Evolutionary conservation across 2,113 vertebrate genomes (phyloP), one percentile per base, ranked within the genome.

Genomic region (Bubo blakistoni): DNA sequence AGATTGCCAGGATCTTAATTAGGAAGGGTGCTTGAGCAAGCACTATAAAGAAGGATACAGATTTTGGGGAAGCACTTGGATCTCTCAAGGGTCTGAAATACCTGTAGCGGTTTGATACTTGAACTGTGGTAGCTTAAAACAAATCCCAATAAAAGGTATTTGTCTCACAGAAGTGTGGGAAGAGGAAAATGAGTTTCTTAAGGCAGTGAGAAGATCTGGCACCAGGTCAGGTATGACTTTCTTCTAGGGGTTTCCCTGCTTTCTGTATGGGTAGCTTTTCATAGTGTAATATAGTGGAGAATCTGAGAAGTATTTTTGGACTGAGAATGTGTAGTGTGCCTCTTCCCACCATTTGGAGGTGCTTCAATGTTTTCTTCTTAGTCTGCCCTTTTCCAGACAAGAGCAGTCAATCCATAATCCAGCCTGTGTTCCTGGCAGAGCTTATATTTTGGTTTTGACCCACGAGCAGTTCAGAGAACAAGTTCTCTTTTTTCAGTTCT

Each of bases 91-190:
- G 10, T 51, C 66, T 93, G 62, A n/a, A 86, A 36, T 59, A 30
- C 11, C 47, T 38, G 7, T 40, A 58, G 16, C 0, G 1, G 34
- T 58, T 81, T 54, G 51, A 74, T 21, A 58, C 61, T 58, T 84
- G 46, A 94, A 38, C 29, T 51, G 22, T 51, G 34, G 29, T 20
- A 58, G 38, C 18, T 74, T 18, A 54, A 47, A 78, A 90, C 22
- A 86, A 80, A 74, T 30, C 11, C 26, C 5, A 5, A 19, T 6
- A 40, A 38, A 16, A 20, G 12, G 4, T 55, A 16, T 70, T 94
- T 83, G 26, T 73, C 30, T 21, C 1, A 0, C 1, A 63, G 34
- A 73, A 66, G 34, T 0, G 2, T 34, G 36, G 27, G 36, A 84
- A 54, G 16, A 21, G 24, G 20, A 67, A 80, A 72, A 15, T 17